Evolutionary conservation across 2,888 invertebrate genomes (phyloP).

Genomic region (Troglohyphantes excavatus): DNA sequence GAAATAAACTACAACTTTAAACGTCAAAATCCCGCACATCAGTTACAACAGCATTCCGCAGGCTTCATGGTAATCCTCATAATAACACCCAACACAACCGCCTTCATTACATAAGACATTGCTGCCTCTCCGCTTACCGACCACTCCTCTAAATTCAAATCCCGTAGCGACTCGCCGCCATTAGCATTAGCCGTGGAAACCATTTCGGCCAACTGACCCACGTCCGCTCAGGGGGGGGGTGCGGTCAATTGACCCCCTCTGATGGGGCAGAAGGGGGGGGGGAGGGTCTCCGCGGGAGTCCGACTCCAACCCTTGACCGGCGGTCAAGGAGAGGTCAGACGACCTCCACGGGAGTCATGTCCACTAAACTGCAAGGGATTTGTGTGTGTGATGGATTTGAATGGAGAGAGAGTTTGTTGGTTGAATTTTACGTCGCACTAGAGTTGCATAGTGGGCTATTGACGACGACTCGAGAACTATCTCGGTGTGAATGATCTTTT

Average conservation of each 20-base stretch:
- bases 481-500: no score
- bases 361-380: background rate
- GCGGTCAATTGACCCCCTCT: constrained; percentile 14
- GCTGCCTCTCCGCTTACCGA: background rate
- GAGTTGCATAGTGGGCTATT: no score
- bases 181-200: background rate
- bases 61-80: no score
- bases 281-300: constrained; percentile 12
- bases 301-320: constrained; percentile 52
- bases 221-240: constrained; percentile 20
- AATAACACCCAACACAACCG: no score
- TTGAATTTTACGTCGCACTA: no score
- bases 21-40: no score
- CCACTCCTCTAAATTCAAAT: background rate
- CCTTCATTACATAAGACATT: background rate
- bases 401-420: background rate
- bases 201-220: constrained; percentile 28
- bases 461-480: no score
- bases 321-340: constrained; percentile 52
- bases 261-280: background rate
- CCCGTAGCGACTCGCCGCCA: background rate
- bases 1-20: no score
- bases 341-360: background rate
- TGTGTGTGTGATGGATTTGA: no score
- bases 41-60: no score